Evolutionary conservation across 2,888 invertebrate genomes (phyloP).

Genomic region (Caenorhabditis doughertyi): DNA sequence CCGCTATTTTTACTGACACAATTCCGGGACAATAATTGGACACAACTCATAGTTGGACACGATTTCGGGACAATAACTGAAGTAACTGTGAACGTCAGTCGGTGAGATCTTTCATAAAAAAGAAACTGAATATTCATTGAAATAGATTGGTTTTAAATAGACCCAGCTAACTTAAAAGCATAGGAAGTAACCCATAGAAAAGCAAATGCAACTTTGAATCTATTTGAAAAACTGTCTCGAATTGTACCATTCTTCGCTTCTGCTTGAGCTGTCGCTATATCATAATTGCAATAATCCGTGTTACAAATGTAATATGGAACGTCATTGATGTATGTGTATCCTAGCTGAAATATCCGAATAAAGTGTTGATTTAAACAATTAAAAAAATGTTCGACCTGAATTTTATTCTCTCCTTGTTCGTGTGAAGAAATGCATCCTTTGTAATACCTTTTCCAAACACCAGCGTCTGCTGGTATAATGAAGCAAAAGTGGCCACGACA

Average conservation of each 20-base stretch:
- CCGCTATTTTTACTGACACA: too few relatives aligned
- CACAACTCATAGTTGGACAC: too few relatives aligned
- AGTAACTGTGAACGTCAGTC: too few relatives aligned
- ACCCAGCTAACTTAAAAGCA: not conserved
- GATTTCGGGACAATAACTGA: too few relatives aligned
- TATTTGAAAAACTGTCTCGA: too few relatives aligned
- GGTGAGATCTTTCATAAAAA: too few relatives aligned
- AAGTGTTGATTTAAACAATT: not conserved
- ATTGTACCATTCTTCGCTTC: slow-evolving; percentile 1
- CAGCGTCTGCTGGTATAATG: not conserved
- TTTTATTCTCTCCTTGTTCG: slow-evolving; percentile 20
- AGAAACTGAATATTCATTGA: too few relatives aligned
- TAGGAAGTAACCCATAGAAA: not conserved
- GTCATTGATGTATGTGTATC: slow-evolving; percentile 9
- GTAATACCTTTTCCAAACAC: not conserved
- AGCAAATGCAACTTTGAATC: too few relatives aligned
- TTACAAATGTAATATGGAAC: slow-evolving; percentile 31
- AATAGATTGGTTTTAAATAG: too few relatives aligned
- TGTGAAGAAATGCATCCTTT: slow-evolving; percentile 25
- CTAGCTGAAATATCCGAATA: slow-evolving; percentile 14
- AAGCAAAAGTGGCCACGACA: slow-evolving; percentile 25
- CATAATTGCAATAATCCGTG: slow-evolving; percentile 12
- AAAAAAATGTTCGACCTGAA: slow-evolving; percentile 1
- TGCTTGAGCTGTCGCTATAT: not conserved
- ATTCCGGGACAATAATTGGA: too few relatives aligned